A percentile compares a stretch with the other conserved stretches of the same genome.
Evolutionary conservation across 2,888 invertebrate genomes (phyloP).

Genomic region (Piscicola geometra): DNA sequence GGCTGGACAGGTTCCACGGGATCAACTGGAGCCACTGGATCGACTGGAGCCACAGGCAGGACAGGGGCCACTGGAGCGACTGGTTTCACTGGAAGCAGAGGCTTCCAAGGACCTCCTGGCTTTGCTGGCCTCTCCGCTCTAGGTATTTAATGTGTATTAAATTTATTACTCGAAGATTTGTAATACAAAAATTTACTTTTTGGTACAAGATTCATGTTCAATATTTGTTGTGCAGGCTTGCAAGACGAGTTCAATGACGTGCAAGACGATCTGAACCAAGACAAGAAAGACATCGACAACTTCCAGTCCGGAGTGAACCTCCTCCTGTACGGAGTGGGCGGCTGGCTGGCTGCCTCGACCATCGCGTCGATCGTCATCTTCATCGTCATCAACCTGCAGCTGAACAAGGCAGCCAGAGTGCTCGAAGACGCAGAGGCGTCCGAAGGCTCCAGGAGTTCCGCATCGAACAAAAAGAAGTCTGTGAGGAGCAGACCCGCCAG

Average conservation of each 20-base stretch:
- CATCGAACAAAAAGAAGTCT: not conserved
- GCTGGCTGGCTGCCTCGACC: slow-evolving; percentile 39
- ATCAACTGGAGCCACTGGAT: slow-evolving; percentile 38
- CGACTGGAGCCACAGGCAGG: slow-evolving; percentile 20
- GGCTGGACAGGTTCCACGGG: slow-evolving; percentile 44
- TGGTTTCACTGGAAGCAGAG: slow-evolving; percentile 29
- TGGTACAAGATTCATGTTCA: too few species aligned
- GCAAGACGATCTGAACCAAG: slow-evolving; percentile 30
- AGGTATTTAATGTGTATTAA: slow-evolving; percentile 52
- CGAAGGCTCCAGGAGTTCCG: slow-evolving; percentile 14
- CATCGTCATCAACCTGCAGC: slow-evolving; percentile 36
- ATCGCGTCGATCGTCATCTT: slow-evolving; percentile 39
- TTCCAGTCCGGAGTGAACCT: slow-evolving; percentile 27
- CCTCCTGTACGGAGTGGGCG: slow-evolving; percentile 34
- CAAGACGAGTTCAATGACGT: slow-evolving; percentile 26
- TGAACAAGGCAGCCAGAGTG: slow-evolving; percentile 32
- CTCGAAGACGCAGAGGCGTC: slow-evolving; percentile 37
- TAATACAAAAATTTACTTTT: too few species aligned
- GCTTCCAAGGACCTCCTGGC: slow-evolving; percentile 27
- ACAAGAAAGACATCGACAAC: slow-evolving; percentile 16
- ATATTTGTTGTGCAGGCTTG: too few species aligned
- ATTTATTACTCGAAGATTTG: too few species aligned
- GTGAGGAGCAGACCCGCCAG: too few species aligned
- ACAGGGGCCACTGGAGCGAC: slow-evolving; percentile 23
- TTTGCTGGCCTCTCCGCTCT: slow-evolving; percentile 15